Evolutionary conservation across 1,140 invertebrate species (phyloP), one percentile per base, ranked within the genome.

Genomic region (Acyrthosiphon pisum): DNA sequence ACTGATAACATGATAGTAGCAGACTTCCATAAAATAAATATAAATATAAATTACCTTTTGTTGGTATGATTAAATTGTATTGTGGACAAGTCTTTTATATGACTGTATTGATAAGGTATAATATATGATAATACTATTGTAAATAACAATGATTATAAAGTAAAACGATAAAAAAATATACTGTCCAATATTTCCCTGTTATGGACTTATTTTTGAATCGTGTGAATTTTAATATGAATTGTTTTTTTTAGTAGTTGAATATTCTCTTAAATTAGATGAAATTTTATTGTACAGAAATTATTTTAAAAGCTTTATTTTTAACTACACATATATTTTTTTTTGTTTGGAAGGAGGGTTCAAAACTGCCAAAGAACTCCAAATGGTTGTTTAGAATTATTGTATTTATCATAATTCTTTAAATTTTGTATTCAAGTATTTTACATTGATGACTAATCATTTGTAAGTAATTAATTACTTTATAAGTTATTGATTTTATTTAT

Each of bases 171-270:
- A 84, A 60, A 48, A 37, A 41, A 86, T 41, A 50, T 93, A 84
- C 60, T 56, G 91, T 83, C 76, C 76, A 30, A 53, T 90, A 90
- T 90, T 83, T 92, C 44, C 68, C 48, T 86, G 91, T 93, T 93
- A 56, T 84, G 81, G 91, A 93, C 46, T 93, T 53, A 84, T 86
- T 86, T 92, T 93, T 86, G n/a, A 93, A 53, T 93, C 56, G 81
- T 86, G 91, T 93, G 91, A 93, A 93, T 93, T 93, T 93, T 93
- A 93, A 37, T 93, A 84, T 93, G 37, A 93, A 50, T 50, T 92
- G 44, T 53, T 93, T 84, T 92, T 76, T 50, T 84, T 84, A 53
- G 48, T 84, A 92, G 81, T 92, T 92, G n/a, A 86, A 93, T 35
- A 44, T 37, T 92, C n/a, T 41, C 41, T 91, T 81, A n/a, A 81